Conservation (phyloP, 2,888 invertebrate genomes). For the Cheilosia pagana region DNA sequence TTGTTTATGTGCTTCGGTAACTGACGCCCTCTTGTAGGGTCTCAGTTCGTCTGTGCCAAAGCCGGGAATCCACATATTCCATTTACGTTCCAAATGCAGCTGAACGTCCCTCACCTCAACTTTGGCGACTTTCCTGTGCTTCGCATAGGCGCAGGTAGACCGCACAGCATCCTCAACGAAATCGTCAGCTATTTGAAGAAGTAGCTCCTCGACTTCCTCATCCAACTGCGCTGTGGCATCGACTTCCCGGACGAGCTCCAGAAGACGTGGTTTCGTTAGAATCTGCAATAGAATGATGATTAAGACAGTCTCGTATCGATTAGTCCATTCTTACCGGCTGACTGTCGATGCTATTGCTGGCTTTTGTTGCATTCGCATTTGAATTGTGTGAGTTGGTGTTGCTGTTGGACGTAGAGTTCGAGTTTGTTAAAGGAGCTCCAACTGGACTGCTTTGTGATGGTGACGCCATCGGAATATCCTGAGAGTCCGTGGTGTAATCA, state of each 20-base stretch:
- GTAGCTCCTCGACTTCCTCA: constrained; percentile 97
- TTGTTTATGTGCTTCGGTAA: constrained; percentile 98
- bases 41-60: constrained; percentile 97
- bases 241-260: constrained; percentile 96
- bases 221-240: constrained; percentile 98
- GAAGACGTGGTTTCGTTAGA: constrained; percentile 92
- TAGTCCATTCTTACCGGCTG: constrained; percentile 79
- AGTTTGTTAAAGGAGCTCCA: constrained; percentile 74
- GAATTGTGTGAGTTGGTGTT: constrained; percentile 73
- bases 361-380: constrained; percentile 76
- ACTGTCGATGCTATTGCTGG: constrained; percentile 77
- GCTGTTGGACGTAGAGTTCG: constrained; percentile 70
- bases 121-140: constrained; percentile 94
- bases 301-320: neutral
- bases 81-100: constrained; percentile 95
- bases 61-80: constrained; percentile 99
- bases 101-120: constrained; percentile 98
- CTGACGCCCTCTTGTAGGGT: constrained; percentile 95
- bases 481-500: constrained; percentile 76
- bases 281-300: constrained; percentile 84
- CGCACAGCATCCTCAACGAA: constrained; percentile 96
- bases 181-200: constrained; percentile 96
- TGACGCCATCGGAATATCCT: constrained; percentile 81
- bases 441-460: constrained; percentile 82
- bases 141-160: constrained; percentile 94